phyloP scores from a whole-genome alignment of 2,888 invertebrate genomes.

The Rhaphigaster nebulosa region DNA sequence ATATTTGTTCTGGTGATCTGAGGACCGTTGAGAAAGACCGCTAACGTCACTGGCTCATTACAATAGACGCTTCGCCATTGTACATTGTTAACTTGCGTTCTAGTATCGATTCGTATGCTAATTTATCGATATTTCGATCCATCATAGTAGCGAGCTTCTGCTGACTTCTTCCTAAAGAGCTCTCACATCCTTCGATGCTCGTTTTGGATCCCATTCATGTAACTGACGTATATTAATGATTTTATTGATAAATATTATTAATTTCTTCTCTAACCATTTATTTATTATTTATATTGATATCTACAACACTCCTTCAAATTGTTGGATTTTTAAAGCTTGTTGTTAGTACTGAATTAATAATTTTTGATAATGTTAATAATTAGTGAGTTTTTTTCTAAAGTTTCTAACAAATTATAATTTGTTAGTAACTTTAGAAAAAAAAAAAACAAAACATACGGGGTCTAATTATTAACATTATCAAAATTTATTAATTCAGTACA shows the following conservation, averaged over 20 bases:
- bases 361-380: too few relatives aligned
- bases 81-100: neutral
- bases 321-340: too few relatives aligned
- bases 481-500: too few relatives aligned
- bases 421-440: too few relatives aligned
- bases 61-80: neutral
- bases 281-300: neutral
- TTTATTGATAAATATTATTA: neutral
- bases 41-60: neutral
- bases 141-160: neutral
- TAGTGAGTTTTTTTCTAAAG: too few relatives aligned
- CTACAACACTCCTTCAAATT: too few relatives aligned
- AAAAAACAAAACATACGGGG: too few relatives aligned
- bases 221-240: neutral
- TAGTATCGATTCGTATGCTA: slow-evolving; percentile 22
- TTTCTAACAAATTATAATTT: too few relatives aligned
- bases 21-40: neutral
- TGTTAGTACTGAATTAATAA: too few relatives aligned
- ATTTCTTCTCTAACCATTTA: neutral
- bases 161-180: neutral
- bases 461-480: too few relatives aligned
- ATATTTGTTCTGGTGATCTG: neutral
- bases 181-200: neutral
- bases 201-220: neutral
- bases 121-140: slow-evolving; percentile 8